Evolutionary conservation across 2,113 vertebrate genomes (phyloP), one percentile per base, ranked within the genome.

Genomic region (Sander lucioperca): DNA sequence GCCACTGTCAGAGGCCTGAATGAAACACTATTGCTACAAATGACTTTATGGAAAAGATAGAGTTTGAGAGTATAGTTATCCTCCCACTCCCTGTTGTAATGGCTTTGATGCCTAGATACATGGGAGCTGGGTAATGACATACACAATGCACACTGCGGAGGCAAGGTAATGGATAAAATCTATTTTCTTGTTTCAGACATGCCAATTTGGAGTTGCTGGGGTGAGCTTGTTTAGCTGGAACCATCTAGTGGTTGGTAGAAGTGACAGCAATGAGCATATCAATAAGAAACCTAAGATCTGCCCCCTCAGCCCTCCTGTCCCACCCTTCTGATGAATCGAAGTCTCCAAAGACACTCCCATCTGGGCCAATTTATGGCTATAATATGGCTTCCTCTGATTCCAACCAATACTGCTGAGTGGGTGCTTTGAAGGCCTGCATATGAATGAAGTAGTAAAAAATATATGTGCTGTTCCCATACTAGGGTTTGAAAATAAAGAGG

Each of bases 191-290:
- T 85, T 85, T 73, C 68, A 78, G 80, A 84, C 75, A 53, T 81
- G 84, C 74, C 86, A 88, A 89, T 89, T 92, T 93, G 80, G 77
- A 73, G 82, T 84, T 67, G 74, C 62, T 19, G 77, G 69, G 65
- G 78, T 81, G 77, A 63, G 82, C 27, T 69, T 72, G 62, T 81
- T 91, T 19, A 9, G 43, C 54, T 63, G 57, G 71, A 86, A 71
- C 66, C 50, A 39, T 81, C 54, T 68, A 33, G 39, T 59, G 70
- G 33, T 57, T 59, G 54, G 77, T 59, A 30, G 77, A 83, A 68
- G 30, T 82, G 86, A 88, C 86, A 85, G 82, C 89, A 92, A 92
- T 89, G 89, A 91, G 82, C 74, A 69, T 85, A 89, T 92, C 88
- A 86, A 88, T 84, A 88, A 87, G 70, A 81, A 84, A 70, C 36